Conservation (phyloP, 2,113 vertebrate genomes). For the Etia nguti region DNA sequence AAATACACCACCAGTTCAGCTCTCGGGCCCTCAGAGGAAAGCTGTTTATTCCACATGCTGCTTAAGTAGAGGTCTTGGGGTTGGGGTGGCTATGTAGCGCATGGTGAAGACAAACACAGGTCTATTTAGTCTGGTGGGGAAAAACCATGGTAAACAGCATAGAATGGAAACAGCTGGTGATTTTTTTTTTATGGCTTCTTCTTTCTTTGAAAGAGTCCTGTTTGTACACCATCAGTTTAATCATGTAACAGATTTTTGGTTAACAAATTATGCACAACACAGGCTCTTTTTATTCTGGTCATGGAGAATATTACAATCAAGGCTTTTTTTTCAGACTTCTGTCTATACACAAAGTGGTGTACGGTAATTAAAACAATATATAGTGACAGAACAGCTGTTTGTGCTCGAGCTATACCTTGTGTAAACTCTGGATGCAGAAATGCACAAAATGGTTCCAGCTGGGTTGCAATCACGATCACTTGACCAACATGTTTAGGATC, state of each 20-base stretch:
- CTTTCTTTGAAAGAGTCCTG: slow-evolving; percentile 22
- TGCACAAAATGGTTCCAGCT: neutral
- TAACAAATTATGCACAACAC: neutral
- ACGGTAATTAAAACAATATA: neutral
- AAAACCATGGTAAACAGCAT: slow-evolving; percentile 58
- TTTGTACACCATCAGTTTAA: slow-evolving; percentile 20
- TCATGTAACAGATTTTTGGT: neutral
- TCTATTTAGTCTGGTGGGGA: slow-evolving; percentile 65
- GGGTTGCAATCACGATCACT: neutral
- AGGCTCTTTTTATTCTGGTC: neutral
- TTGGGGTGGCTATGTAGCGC: slow-evolving; percentile 53
- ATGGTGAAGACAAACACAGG: slow-evolving; percentile 62
- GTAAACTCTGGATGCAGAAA: neutral
- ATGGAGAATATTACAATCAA: slow-evolving; percentile 3
- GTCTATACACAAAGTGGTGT: slow-evolving; percentile 1
- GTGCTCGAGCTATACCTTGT: slow-evolving; percentile 3
- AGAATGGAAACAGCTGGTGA: slow-evolving; percentile 59
- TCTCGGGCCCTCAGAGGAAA: slow-evolving; percentile 53
- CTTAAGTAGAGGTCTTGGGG: slow-evolving; percentile 62
- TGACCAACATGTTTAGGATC: neutral
- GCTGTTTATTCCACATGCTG: slow-evolving; percentile 67
- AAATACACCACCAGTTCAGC: slow-evolving; percentile 21
- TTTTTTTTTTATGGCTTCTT: slow-evolving; percentile 35
- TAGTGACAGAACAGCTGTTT: slow-evolving; percentile 5
- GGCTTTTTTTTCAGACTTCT: neutral